Base-by-base conservation (phyloP, 2,888 invertebrate species). In the Papilio demoleus region DNA sequence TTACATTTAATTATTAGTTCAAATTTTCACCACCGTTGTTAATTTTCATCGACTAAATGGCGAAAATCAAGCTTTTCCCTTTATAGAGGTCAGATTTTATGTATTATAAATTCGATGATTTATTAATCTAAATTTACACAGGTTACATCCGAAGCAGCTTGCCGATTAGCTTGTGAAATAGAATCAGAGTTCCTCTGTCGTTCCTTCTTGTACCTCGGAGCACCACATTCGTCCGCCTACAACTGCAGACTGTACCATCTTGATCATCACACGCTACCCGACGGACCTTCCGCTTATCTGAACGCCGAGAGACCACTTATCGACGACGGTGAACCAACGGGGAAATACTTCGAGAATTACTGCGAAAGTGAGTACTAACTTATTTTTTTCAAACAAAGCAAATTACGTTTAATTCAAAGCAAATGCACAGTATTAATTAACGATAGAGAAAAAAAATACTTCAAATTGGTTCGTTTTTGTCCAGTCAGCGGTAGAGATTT, bases 121-220 rank as follows among this genome's bases (percentile, higher is more conserved):
- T 6, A 31, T 53, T 17, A 56, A 6, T n/a, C n/a, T 8, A 64
- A 72, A 74, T 77, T 77, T 73, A 73, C 70, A 70, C 76, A 95
- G 94, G 96, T 97, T 63, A 97, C 97, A 71, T 97, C 96, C 70
- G 97, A 97, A 81, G 94, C 96, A 0, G 97, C 97, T n/a, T 98
- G 98, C 81, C 95, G 96, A 67, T 90, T 97, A 70, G 97, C 98
- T 62, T 98, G 98, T 85, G 97, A 98, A 88, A 96, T 97, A 70
- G 98, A 98, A 87, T 96, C 96, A 67, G 98, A 98, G 88, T 98
- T 98, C 92, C 94, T 98, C 53, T 98, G 98, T 86, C 95, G 98
- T 40, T 97, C 97, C 0, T 97, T 95, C 93, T 88, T 97, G 71
- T 97, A 81, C 95, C 95, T 93, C 88, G 97, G 83, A 94, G 97